Percentiles rank a stretch among this genome's conserved stretches.
Conservation (phyloP, 2,113 vertebrate genomes). For the Peromyscus californicus region DNA sequence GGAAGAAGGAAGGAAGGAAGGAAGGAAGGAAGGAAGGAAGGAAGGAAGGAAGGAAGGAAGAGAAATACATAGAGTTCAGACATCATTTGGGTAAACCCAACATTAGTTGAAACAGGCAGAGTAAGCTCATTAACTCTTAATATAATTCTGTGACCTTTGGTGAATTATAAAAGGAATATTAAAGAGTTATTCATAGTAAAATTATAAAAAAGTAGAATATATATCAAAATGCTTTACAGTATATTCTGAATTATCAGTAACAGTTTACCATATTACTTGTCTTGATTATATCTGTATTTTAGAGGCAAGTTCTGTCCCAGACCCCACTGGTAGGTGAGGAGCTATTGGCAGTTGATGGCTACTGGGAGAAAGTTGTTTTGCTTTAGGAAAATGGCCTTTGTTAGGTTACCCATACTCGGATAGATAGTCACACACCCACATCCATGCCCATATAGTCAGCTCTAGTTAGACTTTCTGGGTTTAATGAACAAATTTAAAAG, state of each 20-base stretch:
- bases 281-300: neutral
- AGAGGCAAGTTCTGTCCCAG: neutral
- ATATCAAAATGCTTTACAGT: neutral
- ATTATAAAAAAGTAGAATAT: neutral
- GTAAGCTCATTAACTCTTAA: neutral
- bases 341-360: neutral
- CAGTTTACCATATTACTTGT: neutral
- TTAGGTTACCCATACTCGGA: neutral
- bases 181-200: neutral
- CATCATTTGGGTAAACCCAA: neutral
- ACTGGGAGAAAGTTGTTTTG: neutral
- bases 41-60: neutral
- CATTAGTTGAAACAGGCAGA: neutral
- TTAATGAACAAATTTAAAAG: neutral
- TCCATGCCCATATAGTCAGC: neutral
- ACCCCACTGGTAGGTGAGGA: neutral
- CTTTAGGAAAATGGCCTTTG: neutral
- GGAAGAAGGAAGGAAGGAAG: neutral
- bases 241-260: neutral
- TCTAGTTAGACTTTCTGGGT: neutral
- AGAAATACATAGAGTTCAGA: neutral
- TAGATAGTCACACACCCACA: neutral
- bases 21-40: neutral
- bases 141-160: neutral
- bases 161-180: constrained; percentile 11